These are phyloP conservation scores for Unio delphinus DNA, from an alignment of 2,888 invertebrate species.

Conservation along the genomic window DNA sequence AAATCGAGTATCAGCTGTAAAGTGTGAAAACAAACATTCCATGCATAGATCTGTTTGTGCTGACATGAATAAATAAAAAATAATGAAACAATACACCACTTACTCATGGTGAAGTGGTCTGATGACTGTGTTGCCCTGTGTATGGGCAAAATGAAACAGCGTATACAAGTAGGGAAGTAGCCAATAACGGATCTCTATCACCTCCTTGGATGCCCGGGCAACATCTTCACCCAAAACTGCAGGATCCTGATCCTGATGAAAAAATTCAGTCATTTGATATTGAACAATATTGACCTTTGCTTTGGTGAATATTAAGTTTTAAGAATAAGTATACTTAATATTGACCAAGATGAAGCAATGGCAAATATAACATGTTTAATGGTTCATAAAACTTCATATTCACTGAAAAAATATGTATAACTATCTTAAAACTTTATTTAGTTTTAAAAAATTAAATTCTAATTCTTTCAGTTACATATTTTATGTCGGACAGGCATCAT, in stretches of 20 bases:
- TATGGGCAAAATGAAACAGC: slow-evolving; percentile 73
- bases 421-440: too few species aligned
- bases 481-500: too few species aligned
- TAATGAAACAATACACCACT: slow-evolving; percentile 9
- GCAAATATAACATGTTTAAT: too few species aligned
- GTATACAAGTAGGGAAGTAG: slow-evolving; percentile 69
- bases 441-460: too few species aligned
- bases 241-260: slow-evolving; percentile 63
- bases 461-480: too few species aligned
- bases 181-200: slow-evolving; percentile 61
- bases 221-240: slow-evolving; percentile 56
- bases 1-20: not conserved
- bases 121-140: slow-evolving; percentile 82
- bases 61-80: not conserved
- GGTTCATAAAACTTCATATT: too few species aligned
- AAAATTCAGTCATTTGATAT: not conserved
- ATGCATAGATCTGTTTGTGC: not conserved
- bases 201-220: slow-evolving; percentile 51
- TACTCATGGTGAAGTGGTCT: slow-evolving; percentile 87
- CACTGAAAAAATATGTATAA: too few species aligned
- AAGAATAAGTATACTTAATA: too few species aligned
- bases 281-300: too few species aligned
- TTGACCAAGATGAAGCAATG: too few species aligned
- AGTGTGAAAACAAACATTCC: not conserved
- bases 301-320: too few species aligned